Conservation (phyloP, 1,140 invertebrate genomes). For the Danaus melanippus region DNA sequence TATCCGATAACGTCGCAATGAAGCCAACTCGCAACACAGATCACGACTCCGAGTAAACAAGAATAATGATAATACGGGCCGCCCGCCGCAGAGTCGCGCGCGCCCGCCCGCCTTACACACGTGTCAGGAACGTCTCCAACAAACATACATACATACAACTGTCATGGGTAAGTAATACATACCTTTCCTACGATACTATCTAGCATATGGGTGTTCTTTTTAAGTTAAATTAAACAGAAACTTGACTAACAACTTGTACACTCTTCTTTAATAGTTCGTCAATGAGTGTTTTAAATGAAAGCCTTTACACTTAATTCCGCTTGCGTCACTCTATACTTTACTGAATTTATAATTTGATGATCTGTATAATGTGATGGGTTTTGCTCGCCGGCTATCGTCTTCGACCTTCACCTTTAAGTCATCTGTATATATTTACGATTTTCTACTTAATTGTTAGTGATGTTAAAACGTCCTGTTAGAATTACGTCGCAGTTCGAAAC, state of each 20-base stretch:
- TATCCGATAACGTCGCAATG: slow-evolving; percentile 47
- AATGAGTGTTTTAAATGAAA: too few species aligned
- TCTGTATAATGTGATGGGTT: slow-evolving; percentile 39
- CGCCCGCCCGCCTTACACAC: slow-evolving; percentile 51
- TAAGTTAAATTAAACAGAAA: too few species aligned
- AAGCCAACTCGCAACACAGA: slow-evolving; percentile 45
- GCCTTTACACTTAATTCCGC: too few species aligned
- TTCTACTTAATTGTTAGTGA: not conserved
- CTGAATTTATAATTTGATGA: slow-evolving; percentile 15
- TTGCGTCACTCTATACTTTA: too few species aligned
- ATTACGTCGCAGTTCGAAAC: slow-evolving; percentile 16
- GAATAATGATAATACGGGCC: slow-evolving; percentile 54
- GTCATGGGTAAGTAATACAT: slow-evolving; percentile 33
- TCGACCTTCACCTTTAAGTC: not conserved
- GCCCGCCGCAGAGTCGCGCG: slow-evolving; percentile 47
- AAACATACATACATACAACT: slow-evolving; percentile 2
- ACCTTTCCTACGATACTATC: not conserved
- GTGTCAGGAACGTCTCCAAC: slow-evolving; percentile 22
- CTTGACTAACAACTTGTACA: too few species aligned
- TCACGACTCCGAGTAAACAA: slow-evolving; percentile 55
- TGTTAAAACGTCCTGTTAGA: slow-evolving; percentile 5
- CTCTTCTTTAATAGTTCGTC: too few species aligned
- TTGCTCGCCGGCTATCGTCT: slow-evolving; percentile 19
- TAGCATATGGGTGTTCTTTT: slow-evolving; percentile 13
- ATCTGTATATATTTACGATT: not conserved